Base-by-base conservation (phyloP, 2,797 vertebrate genomes). In the Leuciscus waleckii region DNA sequence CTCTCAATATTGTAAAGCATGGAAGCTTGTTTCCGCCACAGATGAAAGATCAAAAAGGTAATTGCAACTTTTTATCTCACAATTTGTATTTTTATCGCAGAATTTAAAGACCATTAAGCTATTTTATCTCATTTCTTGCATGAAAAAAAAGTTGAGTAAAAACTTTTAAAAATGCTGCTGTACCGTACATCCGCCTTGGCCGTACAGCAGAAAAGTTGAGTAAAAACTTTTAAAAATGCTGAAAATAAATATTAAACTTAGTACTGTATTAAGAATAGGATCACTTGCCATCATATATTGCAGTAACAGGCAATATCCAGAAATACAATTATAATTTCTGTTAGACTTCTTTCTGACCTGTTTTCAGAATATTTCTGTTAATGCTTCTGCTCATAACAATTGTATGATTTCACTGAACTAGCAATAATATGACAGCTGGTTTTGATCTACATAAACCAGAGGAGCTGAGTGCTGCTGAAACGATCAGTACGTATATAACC, bases 391-490 rank as follows among this genome's bases (percentile, higher is more conserved):
- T 41, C 56, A 49, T 32, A 13, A 74, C 70, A 83, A 16, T 14
- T 32, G 10, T 65, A 49, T 37, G 58, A 39, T 51, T 83, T 75
- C n/a, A 75, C 58, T 13, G 58, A 75, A 39, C 23, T 67, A 67
- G 71, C 21, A 5, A 61, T 49, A 68, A 54, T 69, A 26, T 77
- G 83, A 23, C 63, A 76, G n/a, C n/a, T 32, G 13, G 37, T 58
- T 58, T 46, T 70, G 37, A 78, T 69, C 46, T 84, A 56, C 37
- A 58, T 32, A 68, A 43, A 69, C 17, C 65, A 39, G 32, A 75
- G 32, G 14, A n/a, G 81, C 81, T 65, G 70, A 83, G 71, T 78
- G 65, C 49, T 69, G 26, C 77, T 79, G 26, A 85, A 79, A 46
- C 26, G 21, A 73, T 41, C 68, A 10, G 11, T 14, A 63, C 23